Percentiles rank a stretch among this genome's conserved stretches.
phyloP scores from a whole-genome alignment of 2,113 vertebrate species.

The Cettia cetti region DNA sequence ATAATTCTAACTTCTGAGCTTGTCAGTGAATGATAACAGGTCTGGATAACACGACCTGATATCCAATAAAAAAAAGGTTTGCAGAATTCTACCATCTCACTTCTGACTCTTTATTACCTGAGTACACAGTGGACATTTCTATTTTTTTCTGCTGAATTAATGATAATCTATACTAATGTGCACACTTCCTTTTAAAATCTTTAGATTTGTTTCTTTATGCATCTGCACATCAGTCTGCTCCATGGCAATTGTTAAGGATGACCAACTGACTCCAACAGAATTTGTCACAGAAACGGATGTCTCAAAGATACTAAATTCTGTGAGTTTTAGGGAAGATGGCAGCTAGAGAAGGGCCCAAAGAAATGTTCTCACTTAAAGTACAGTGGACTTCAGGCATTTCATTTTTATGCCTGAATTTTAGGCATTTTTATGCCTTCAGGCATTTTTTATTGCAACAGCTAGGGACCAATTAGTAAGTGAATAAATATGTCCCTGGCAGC shows the following conservation, averaged over 20 bases:
- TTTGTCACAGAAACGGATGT: neutral
- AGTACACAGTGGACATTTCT: neutral
- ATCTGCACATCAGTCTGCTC: neutral
- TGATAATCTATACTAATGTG: neutral
- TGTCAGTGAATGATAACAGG: neutral
- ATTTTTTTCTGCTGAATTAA: neutral
- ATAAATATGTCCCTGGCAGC: neutral
- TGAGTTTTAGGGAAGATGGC: neutral
- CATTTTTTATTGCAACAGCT: constrained; percentile 12
- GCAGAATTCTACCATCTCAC: neutral
- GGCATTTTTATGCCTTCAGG: neutral
- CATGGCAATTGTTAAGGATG: neutral
- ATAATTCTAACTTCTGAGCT: neutral
- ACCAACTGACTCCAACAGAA: neutral
- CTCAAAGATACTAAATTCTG: neutral
- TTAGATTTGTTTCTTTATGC: neutral
- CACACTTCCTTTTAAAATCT: neutral
- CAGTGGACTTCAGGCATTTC: neutral
- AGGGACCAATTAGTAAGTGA: neutral
- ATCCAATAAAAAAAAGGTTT: neutral
- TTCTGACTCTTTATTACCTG: neutral
- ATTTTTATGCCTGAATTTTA: neutral
- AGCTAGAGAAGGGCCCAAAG: neutral
- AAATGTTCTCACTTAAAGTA: neutral
- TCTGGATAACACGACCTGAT: neutral